Conservation (phyloP, 2,797 vertebrate species). For the Arnoldichthys spilopterus region DNA sequence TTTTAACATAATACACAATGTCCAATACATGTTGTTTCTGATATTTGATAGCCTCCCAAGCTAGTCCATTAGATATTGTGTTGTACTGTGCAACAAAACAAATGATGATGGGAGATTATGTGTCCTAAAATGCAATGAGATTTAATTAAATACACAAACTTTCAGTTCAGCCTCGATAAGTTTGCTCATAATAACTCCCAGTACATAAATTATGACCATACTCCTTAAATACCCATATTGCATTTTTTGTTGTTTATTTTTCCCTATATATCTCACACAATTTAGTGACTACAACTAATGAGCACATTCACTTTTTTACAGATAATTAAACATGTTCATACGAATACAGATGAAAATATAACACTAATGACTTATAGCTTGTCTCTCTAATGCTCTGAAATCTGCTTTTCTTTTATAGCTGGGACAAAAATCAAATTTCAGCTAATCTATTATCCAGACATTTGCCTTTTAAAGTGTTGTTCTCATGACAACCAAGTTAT, state of each 20-base stretch:
- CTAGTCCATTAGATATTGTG: constrained; percentile 40
- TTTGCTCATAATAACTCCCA: constrained; percentile 52
- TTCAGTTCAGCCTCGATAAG: constrained; percentile 41
- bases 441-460: constrained; percentile 42
- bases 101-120: constrained; percentile 43
- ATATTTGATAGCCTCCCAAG: constrained; percentile 11
- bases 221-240: constrained; percentile 46
- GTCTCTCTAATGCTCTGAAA: constrained; percentile 25
- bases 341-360: constrained; percentile 40
- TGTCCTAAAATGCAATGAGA: constrained; percentile 38
- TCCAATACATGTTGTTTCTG: no score
- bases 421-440: constrained; percentile 25
- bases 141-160: constrained; percentile 55
- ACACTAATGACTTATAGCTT: constrained; percentile 39
- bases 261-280: constrained; percentile 29
- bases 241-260: neutral
- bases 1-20: no score
- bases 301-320: constrained; percentile 38
- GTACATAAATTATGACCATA: constrained; percentile 52
- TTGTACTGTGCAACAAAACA: constrained; percentile 41
- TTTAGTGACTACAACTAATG: constrained; percentile 25
- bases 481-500: constrained; percentile 47
- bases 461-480: constrained; percentile 39
- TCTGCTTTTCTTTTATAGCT: constrained; percentile 36
- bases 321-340: constrained; percentile 39